Conservation (phyloP, 2,113 vertebrate species). For the Hippolais icterina region DNA sequence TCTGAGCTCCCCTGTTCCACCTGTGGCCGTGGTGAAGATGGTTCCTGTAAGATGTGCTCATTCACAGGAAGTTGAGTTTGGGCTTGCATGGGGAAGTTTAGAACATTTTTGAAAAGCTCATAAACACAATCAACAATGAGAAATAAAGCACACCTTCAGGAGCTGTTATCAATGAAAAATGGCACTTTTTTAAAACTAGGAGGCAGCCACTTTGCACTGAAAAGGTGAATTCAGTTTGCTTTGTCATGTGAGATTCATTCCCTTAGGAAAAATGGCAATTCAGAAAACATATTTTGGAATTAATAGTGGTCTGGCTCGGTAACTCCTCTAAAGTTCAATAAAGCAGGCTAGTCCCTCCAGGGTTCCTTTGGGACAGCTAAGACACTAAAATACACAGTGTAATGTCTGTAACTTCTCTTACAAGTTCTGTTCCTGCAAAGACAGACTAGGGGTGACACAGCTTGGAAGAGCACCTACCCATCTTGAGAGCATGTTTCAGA, state of each 20-base stretch:
- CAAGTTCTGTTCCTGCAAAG: background rate
- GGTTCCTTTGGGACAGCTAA: background rate
- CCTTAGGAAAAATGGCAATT: background rate
- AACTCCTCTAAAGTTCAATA: background rate
- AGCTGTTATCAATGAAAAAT: background rate
- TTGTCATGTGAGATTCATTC: background rate
- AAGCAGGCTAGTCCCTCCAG: background rate
- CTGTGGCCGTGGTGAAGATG: background rate
- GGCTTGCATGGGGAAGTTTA: background rate
- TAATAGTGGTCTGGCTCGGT: background rate
- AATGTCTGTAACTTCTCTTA: background rate
- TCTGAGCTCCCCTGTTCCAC: background rate
- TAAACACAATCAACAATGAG: background rate
- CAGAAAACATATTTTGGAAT: background rate
- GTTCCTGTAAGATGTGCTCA: fast-evolving
- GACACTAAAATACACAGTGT: background rate
- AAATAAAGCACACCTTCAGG: background rate
- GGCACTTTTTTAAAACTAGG: background rate
- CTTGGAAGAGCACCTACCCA: background rate
- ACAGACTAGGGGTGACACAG: background rate
- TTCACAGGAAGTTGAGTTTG: background rate
- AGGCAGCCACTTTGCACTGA: background rate
- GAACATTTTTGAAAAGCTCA: background rate
- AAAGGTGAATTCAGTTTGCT: background rate
- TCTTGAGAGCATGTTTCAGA: background rate